phyloP scores from a whole-genome alignment of 1,140 invertebrate genomes.

The Drosophila bocki region DNA sequence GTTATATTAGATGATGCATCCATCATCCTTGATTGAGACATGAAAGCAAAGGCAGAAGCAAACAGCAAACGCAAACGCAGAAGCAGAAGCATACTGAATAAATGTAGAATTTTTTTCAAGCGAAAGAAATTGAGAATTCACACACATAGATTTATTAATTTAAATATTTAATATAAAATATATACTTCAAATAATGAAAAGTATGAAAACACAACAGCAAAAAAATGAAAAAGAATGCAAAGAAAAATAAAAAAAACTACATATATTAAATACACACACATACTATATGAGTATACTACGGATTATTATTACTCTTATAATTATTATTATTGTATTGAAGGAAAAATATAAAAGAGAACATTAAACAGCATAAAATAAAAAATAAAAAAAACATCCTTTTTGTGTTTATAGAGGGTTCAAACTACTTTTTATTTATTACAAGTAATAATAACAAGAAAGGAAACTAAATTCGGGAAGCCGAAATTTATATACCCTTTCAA shows the following conservation, averaged over 20 bases:
- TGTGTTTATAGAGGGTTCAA: not conserved
- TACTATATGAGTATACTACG: constrained; percentile 75
- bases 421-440: not conserved
- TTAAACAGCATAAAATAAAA: constrained; percentile 82
- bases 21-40: constrained; percentile 53
- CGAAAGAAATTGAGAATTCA: constrained; percentile 74
- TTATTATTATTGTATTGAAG: constrained; percentile 82
- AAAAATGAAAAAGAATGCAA: constrained; percentile 38
- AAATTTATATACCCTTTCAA: too few relatives aligned
- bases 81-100: constrained; percentile 46
- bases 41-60: constrained; percentile 24
- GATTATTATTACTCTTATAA: constrained; percentile 83
- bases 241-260: constrained; percentile 64
- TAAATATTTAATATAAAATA: constrained; percentile 79
- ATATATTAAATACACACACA: constrained; percentile 81
- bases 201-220: constrained; percentile 56
- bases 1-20: constrained; percentile 61
- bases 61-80: constrained; percentile 45
- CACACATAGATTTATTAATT: constrained; percentile 82
- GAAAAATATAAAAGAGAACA: constrained; percentile 80
- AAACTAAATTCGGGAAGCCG: too few relatives aligned
- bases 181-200: constrained; percentile 79
- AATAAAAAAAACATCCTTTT: constrained; percentile 13
- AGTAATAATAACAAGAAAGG: too few relatives aligned
- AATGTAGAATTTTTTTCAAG: constrained; percentile 77